A percentile compares a stretch with the other conserved stretches of the same genome.
phyloP scores from a whole-genome alignment of 2,797 vertebrate species.

The Sebastes minor region DNA sequence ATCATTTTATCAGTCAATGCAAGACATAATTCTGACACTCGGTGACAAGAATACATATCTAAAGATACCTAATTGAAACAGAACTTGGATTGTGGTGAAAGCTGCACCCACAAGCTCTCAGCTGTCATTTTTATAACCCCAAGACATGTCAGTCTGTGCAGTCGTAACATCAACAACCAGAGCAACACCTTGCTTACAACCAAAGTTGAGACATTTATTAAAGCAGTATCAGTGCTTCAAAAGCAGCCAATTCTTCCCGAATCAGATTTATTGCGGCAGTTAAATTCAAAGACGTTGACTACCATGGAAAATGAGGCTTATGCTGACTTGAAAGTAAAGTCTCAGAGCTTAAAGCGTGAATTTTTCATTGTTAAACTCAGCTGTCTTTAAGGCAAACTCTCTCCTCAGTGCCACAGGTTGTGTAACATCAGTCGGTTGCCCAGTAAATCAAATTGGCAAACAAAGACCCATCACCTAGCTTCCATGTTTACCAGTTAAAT shows the following conservation, averaged over 20 bases:
- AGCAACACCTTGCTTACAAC: constrained; percentile 15
- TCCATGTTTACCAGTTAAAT: constrained; percentile 58
- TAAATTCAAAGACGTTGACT: constrained; percentile 15
- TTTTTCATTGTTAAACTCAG: constrained; percentile 22
- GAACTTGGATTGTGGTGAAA: constrained; percentile 12
- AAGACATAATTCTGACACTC: constrained; percentile 23
- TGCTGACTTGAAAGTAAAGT: constrained; percentile 30
- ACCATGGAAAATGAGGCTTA: constrained; percentile 16
- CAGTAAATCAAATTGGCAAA: constrained; percentile 56
- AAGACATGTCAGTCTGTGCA: constrained; percentile 11
- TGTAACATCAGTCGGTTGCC: constrained; percentile 46
- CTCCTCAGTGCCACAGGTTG: background rate
- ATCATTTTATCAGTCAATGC: background rate
- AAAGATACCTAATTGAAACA: constrained; percentile 38
- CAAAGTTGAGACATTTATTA: constrained; percentile 16
- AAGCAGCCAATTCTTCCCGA: constrained; percentile 12
- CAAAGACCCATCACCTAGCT: constrained; percentile 53
- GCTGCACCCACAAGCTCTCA: background rate
- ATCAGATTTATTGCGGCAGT: constrained; percentile 8
- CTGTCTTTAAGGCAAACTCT: background rate
- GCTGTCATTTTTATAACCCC: constrained; percentile 32
- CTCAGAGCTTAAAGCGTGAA: background rate
- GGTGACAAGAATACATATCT: constrained; percentile 10
- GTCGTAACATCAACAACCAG: constrained; percentile 6
- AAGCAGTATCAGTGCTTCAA: constrained; percentile 1